Evolutionary conservation across 1,140 invertebrate species (phyloP), one percentile per base, ranked within the genome.

Genomic region (Bursaphelenchus mucronatus): DNA sequence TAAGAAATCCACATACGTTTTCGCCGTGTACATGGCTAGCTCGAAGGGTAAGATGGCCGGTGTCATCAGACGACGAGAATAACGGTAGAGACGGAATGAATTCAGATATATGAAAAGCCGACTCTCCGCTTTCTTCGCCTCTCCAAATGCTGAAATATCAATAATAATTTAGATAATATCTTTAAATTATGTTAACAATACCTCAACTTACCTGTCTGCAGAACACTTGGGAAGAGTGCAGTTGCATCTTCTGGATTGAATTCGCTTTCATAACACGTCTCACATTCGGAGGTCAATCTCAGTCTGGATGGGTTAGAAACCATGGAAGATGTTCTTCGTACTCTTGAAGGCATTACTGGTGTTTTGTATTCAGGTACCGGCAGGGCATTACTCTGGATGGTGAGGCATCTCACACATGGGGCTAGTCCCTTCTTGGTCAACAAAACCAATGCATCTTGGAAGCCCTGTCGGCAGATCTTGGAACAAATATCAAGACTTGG

Each of bases 391-490:
- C 75, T 68, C 61, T 78, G 70, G 10, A 79, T 67, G 13, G 76
- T 81, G 21, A 79, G 53, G 44, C 76, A 79, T 3, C 74, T 67
- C 46, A 71, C 71, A 64, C 76, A 79, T 1, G 76, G 76, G 43
- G 79, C 69, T 44, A 79, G 40, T 55, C 68, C 92, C 81, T 94
- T 94, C 65, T 88, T 87, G 70, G 94, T 91, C 53, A 97, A 83
- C 83, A 94, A 97, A 61, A 89, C 86, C 0, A 97, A 84, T 0
- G 92, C 91, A 83, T 98, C 94, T 74, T 96, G 92, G 81, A 97
- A 98, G 17, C 93, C 94, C 84, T 97, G 93, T 76, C 94, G 90
- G 81, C 94, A 97, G 87, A 97, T 94, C 74, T 91, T 90, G 64
- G 90, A 92, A 30, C 86, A 74, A 66, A 90, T 88, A 84, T 97